Evolutionary conservation across 2,797 vertebrate genomes (phyloP).

Genomic region (Rhinatrema bivittatum): DNA sequence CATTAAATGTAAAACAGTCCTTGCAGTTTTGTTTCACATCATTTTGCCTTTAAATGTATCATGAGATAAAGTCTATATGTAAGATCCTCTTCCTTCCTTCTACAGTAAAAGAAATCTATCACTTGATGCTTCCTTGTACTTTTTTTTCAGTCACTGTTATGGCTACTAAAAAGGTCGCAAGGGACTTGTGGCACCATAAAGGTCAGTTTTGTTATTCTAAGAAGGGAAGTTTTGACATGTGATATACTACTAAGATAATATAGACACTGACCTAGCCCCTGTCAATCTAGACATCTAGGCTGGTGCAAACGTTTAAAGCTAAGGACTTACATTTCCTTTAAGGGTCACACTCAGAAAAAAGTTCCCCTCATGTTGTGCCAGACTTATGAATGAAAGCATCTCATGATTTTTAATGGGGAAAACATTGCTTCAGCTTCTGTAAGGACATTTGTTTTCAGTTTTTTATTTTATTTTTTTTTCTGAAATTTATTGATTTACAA

Average conservation of each 20-base stretch:
- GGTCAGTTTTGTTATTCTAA: constrained; percentile 46
- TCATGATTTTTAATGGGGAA: no score
- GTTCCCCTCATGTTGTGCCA: no score
- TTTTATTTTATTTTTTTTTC: no score
- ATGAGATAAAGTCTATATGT: constrained; percentile 1
- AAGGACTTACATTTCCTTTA: constrained; percentile 6
- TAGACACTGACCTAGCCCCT: constrained; percentile 16
- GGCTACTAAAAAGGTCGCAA: constrained; percentile 48
- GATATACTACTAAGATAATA: constrained; percentile 40
- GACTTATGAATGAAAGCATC: no score
- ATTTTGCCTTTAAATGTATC: constrained; percentile 12
- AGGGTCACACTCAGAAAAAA: no score
- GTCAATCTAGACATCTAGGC: constrained; percentile 8
- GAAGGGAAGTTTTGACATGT: constrained; percentile 35
- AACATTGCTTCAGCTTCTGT: no score
- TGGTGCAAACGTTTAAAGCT: constrained; percentile 16
- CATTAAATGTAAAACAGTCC: constrained; percentile 1
- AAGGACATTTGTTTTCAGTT: no score
- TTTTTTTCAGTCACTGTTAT: constrained; percentile 54
- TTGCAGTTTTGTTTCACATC: constrained; percentile 1
- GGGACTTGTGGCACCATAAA: constrained; percentile 37
- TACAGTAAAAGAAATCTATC: constrained; percentile 17
- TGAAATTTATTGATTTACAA: no score
- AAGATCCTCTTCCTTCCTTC: not conserved
- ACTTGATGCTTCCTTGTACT: constrained; percentile 32